Evolutionary conservation across 2,888 invertebrate genomes (phyloP).

Genomic region (Bellardia pandia): DNA sequence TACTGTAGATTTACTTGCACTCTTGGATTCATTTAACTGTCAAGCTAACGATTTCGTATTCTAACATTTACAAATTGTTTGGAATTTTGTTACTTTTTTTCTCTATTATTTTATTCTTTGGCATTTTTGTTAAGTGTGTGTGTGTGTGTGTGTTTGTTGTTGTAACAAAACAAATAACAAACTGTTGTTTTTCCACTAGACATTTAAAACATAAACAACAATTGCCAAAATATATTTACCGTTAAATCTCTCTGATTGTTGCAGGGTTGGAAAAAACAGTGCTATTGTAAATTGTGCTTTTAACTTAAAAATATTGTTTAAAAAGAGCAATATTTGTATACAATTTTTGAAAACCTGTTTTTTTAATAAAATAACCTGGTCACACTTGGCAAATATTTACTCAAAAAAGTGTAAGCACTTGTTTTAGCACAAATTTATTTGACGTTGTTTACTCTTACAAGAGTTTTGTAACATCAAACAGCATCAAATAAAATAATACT

Average conservation of each 20-base stretch:
- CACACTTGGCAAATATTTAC: too few relatives aligned
- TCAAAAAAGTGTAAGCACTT: too few relatives aligned
- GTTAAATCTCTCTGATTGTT: constrained; percentile 44
- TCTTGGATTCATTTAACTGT: constrained; percentile 63
- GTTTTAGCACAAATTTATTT: too few relatives aligned
- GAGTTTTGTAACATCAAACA: too few relatives aligned
- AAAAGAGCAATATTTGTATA: too few relatives aligned
- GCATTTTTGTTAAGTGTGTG: not conserved
- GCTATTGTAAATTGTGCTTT: too few relatives aligned
- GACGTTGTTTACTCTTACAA: too few relatives aligned
- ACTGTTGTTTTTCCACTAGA: constrained; percentile 38
- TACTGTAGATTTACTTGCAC: not conserved
- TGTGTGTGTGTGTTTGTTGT: not conserved
- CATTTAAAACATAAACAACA: constrained; percentile 50
- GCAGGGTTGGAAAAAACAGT: too few relatives aligned
- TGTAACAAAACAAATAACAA: constrained; percentile 1
- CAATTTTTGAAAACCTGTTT: too few relatives aligned
- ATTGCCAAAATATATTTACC: constrained; percentile 35
- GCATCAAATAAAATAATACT: too few relatives aligned
- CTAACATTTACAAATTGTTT: constrained; percentile 72
- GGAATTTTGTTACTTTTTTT: constrained; percentile 50
- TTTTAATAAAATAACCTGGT: too few relatives aligned
- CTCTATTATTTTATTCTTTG: constrained; percentile 28
- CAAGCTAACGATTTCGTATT: constrained; percentile 72
- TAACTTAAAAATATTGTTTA: too few relatives aligned